Percentiles rank a stretch among this genome's conserved stretches.
These are phyloP conservation scores for Limnephilus lunatus DNA, from an alignment of 2,888 invertebrate species.

Conservation along the genomic window DNA sequence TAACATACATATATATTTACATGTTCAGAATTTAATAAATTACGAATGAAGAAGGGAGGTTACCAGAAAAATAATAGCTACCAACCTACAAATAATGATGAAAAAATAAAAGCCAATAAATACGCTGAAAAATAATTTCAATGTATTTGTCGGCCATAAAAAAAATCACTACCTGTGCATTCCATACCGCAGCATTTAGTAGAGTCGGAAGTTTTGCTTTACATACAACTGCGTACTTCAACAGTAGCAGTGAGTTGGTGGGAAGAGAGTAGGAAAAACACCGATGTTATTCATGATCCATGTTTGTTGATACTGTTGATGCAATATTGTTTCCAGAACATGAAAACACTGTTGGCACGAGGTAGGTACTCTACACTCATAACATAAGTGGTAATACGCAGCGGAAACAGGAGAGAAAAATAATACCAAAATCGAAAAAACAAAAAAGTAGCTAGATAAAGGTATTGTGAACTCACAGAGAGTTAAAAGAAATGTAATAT, in stretches of 20 bases:
- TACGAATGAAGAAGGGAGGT: too few species aligned
- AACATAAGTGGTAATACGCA: background rate
- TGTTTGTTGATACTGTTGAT: background rate
- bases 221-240: background rate
- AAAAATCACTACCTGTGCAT: too few species aligned
- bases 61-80: too few species aligned
- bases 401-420: slow-evolving; percentile 31
- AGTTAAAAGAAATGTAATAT: too few species aligned
- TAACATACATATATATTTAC: too few species aligned
- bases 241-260: background rate
- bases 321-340: slow-evolving; percentile 2
- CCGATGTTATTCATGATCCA: background rate
- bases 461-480: background rate
- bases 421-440: background rate
- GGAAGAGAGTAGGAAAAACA: slow-evolving; percentile 12
- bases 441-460: background rate
- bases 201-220: background rate
- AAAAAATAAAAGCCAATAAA: too few species aligned
- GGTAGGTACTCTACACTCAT: background rate
- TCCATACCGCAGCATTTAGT: too few species aligned
- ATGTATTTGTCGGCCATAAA: too few species aligned
- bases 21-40: too few species aligned
- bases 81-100: too few species aligned
- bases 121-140: too few species aligned
- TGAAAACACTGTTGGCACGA: background rate